Evolutionary conservation across 2,888 invertebrate genomes (phyloP), one percentile per base, ranked within the genome.

Genomic region (Parnassius smintheus): DNA sequence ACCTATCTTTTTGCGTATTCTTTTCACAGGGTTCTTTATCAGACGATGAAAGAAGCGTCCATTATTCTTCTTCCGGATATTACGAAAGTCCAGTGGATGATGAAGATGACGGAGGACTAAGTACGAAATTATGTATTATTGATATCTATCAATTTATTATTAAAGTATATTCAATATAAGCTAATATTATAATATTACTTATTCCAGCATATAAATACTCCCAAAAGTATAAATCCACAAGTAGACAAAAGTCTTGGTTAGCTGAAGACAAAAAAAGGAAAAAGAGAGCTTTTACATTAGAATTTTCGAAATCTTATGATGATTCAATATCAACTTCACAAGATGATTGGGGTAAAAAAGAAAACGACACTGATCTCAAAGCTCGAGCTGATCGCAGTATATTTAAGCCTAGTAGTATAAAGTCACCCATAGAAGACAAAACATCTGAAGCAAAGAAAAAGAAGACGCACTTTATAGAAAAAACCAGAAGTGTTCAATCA

Each of bases 201-300:
- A 53, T 80, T 80, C 67, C 72, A 91, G 91, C 92, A 10, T 92
- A 92, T 64, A 92, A 90, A 66, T 91, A 92, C 73, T 92, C 92
- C 10, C 92, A 91, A 74, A 91, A 86, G 72, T 92, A 92, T 68
- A 81, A 89, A 76, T 85, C 88, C 42, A 74, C 85, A 10, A 80
- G 75, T 52, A 86, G 93, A 72, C 87, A 85, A 49, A 89, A 88
- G 65, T 83, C 85, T 46, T 95, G 95, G 93, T 89, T 94, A 54
- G 93, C 94, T 64, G 96, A 96, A 68, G 96, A 96, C 61, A 94
- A 95, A 71, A 93, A 94, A 67, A 92, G 94, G 65, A 94, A 94
- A 75, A 95, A 95, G 85, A 95, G 95, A 77, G 94, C 94, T 25
- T 96, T 96, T 84, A 95, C 95, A 54, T 87, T 96, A 68, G 96